Conservation (phyloP, 2,888 invertebrate genomes). For the Agrotis ipsilon region DNA sequence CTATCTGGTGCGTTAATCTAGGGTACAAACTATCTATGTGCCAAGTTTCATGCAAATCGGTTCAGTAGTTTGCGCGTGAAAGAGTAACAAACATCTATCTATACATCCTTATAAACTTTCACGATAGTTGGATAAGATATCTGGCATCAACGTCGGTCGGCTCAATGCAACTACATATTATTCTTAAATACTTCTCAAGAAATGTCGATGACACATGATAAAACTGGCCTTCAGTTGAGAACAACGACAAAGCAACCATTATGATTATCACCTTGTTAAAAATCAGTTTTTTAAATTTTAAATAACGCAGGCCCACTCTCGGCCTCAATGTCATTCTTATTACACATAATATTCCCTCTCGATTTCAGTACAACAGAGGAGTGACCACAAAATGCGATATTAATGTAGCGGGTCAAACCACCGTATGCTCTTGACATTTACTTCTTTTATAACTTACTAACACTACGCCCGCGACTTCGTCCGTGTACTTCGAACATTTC, state of each 20-base stretch:
- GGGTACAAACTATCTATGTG: too few relatives aligned
- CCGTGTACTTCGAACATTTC: too few relatives aligned
- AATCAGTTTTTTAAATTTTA: constrained; percentile 19
- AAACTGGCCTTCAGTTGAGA: constrained; percentile 5
- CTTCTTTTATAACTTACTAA: constrained; percentile 57
- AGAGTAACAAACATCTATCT: too few relatives aligned
- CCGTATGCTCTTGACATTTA: constrained; percentile 69
- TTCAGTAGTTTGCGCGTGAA: too few relatives aligned
- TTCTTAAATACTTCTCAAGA: too few relatives aligned
- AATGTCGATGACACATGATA: not conserved
- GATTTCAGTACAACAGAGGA: constrained; percentile 50
- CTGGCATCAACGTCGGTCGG: too few relatives aligned
- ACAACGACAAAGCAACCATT: constrained; percentile 14
- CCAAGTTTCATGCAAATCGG: too few relatives aligned
- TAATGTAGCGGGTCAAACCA: constrained; percentile 63
- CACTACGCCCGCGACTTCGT: too few relatives aligned
- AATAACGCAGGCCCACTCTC: constrained; percentile 4
- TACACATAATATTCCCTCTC: constrained; percentile 40
- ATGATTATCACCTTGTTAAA: constrained; percentile 26
- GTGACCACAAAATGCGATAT: constrained; percentile 61
- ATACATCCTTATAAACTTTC: too few relatives aligned
- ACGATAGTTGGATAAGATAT: too few relatives aligned
- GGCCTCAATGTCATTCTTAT: constrained; percentile 53
- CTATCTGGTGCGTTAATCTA: too few relatives aligned
- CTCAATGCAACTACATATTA: too few relatives aligned